Base-by-base conservation (phyloP, 2,113 vertebrate species). In the Xiphias gladius region DNA sequence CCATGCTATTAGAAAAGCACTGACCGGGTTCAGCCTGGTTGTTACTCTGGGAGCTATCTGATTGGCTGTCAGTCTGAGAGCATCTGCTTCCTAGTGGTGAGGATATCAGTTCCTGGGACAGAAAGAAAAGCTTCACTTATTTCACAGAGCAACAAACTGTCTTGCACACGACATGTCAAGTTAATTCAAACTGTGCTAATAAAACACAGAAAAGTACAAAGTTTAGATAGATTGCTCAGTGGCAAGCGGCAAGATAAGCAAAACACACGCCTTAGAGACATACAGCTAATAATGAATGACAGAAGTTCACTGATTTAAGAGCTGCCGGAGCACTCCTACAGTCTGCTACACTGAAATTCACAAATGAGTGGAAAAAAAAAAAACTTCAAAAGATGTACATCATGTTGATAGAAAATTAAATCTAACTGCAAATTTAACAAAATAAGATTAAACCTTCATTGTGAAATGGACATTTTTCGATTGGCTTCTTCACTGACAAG, bases 91-190 rank as follows among this genome's bases (percentile, higher is more conserved):
- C 92, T 2, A 91, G 82, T 7, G 95, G 95, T 1, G 93, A 95
- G 0, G 95, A 86, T 22, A 96, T 95, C 73, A 96, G 83, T 67
- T 97, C 96, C 97, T 98, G 81, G 11, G 50, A 16, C 16, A 32
- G 6, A 4, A 50, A 26, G 52, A 55, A 12, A 20, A 37, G 13
- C 4, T 4, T 39, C 7, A 12, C 0, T 63, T 41, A 14, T 62
- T 48, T 58, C 22, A 73, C 43, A 64, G 32, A 82, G 22, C 10
- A 69, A 58, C 24, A 64, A 58, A 57, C 3, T n/a, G 30, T 30
- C 30, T 28, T 4, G 6, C 28, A 30, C 1, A 28, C 7, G 10
- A 43, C 26, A 55, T 2, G 28, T 4, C 9, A 12, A 28, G 30
- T 19, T 4, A 8, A 30, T 73, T 61, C 19, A 14, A 41, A 46